Conservation (phyloP, 2,113 vertebrate species). For the Tamias sibiricus region DNA sequence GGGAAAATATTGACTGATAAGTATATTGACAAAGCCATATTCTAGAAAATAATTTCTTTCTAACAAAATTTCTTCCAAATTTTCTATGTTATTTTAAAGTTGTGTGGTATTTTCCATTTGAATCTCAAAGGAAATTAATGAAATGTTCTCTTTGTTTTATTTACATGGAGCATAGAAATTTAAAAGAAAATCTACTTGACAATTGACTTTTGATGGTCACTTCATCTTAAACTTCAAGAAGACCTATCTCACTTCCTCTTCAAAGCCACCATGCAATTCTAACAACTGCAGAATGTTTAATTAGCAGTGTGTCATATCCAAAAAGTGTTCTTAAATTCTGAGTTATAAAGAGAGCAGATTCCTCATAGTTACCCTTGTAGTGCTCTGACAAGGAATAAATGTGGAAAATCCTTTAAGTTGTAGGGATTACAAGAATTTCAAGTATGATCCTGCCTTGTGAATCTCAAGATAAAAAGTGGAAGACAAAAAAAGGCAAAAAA, state of each 20-base stretch:
- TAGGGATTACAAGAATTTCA: background rate
- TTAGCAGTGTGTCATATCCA: background rate
- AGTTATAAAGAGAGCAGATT: background rate
- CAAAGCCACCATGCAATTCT: background rate
- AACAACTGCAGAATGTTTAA: background rate
- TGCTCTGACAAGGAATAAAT: background rate
- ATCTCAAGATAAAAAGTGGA: background rate
- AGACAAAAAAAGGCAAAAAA: background rate
- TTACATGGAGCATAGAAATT: background rate
- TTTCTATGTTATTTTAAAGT: conserved; percentile 40
- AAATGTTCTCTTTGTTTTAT: background rate
- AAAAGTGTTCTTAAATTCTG: background rate
- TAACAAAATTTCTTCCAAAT: background rate
- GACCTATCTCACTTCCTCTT: background rate
- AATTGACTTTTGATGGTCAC: background rate
- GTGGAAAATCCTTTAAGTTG: background rate
- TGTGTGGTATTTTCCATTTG: conserved; percentile 17
- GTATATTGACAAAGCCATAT: background rate
- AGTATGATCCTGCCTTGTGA: background rate
- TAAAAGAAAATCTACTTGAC: background rate
- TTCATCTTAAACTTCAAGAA: background rate
- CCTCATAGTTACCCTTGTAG: background rate
- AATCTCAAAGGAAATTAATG: conserved; percentile 8
- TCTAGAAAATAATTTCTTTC: conserved; percentile 24
- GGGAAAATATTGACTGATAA: background rate